Percentiles rank a stretch among this genome's conserved stretches.
Conservation (phyloP, 2,888 invertebrate genomes). For the Carabus problematicus region DNA sequence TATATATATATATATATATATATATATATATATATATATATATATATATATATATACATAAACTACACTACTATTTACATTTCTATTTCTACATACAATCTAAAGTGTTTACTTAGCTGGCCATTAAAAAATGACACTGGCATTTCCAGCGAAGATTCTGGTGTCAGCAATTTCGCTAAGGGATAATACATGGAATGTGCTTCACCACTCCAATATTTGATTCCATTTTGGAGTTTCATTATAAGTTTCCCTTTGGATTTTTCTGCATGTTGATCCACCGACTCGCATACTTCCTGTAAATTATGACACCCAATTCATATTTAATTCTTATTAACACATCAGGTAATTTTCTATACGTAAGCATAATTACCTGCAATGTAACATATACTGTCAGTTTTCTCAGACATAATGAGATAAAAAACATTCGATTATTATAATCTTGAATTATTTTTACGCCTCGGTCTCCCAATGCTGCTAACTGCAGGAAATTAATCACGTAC, state of each 20-base stretch:
- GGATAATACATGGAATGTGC: conserved; percentile 24
- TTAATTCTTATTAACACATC: not conserved
- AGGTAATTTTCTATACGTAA: not conserved
- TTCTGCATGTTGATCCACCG: conserved; percentile 15
- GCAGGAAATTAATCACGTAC: conserved; percentile 25
- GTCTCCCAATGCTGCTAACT: conserved; percentile 16
- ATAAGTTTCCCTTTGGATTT: conserved; percentile 3
- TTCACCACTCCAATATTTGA: conserved; percentile 17
- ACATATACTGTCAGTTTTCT: conserved; percentile 9
- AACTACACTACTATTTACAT: not conserved
- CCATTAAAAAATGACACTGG: conserved; percentile 7
- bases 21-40: no score
- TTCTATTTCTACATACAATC: conserved; percentile 15
- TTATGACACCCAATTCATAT: not conserved
- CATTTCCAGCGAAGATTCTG: conserved; percentile 8
- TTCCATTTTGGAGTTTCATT: conserved; percentile 10
- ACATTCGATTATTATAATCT: conserved; percentile 25
- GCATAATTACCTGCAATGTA: conserved; percentile 25
- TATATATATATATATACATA: not conserved
- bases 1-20: no score
- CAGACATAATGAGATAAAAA: conserved; percentile 13
- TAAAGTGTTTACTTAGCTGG: conserved; percentile 12
- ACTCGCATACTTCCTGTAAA: conserved; percentile 28
- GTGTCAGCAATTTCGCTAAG: conserved; percentile 19
- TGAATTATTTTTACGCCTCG: conserved; percentile 31